Evolutionary conservation across 2,888 invertebrate species (phyloP).

Genomic region (Nymphalis polychloros): DNA sequence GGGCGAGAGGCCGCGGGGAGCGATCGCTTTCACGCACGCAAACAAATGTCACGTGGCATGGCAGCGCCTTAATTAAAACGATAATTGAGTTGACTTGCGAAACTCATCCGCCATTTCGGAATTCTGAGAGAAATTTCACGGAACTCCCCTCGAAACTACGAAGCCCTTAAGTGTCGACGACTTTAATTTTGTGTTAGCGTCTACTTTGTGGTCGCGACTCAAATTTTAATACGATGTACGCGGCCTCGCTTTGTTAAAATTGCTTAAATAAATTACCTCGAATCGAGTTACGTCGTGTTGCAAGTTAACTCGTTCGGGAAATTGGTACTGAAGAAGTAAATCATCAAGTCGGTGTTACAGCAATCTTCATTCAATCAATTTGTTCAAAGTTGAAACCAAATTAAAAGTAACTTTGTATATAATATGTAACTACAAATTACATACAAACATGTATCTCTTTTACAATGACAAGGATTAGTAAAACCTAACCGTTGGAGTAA

Average conservation of each 20-base stretch:
- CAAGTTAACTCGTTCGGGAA: slow-evolving; percentile 60
- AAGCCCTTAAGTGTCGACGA: slow-evolving; percentile 79
- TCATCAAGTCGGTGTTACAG: slow-evolving; percentile 35
- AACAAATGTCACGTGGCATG: slow-evolving; percentile 81
- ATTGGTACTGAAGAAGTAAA: slow-evolving; percentile 49
- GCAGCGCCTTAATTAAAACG: slow-evolving; percentile 80
- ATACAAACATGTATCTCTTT: too few species aligned
- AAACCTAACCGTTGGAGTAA: too few species aligned
- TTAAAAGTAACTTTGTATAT: too few species aligned
- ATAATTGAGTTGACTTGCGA: slow-evolving; percentile 82
- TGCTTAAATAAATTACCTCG: slow-evolving; percentile 75
- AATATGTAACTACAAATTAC: too few species aligned
- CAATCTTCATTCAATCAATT: slow-evolving; percentile 20
- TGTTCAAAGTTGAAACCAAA: neutral
- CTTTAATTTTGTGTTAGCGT: slow-evolving; percentile 81
- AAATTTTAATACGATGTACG: slow-evolving; percentile 77
- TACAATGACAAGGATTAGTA: too few species aligned
- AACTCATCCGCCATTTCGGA: slow-evolving; percentile 81
- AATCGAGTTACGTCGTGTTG: slow-evolving; percentile 65
- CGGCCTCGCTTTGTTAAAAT: slow-evolving; percentile 70
- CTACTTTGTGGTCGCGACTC: slow-evolving; percentile 76
- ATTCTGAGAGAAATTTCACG: slow-evolving; percentile 77
- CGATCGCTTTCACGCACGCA: slow-evolving; percentile 80
- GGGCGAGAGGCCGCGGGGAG: slow-evolving; percentile 46
- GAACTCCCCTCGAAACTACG: slow-evolving; percentile 77